Evolutionary conservation across 1,140 invertebrate genomes (phyloP), one percentile per base, ranked within the genome.

Genomic region (Sycobia sp.): DNA sequence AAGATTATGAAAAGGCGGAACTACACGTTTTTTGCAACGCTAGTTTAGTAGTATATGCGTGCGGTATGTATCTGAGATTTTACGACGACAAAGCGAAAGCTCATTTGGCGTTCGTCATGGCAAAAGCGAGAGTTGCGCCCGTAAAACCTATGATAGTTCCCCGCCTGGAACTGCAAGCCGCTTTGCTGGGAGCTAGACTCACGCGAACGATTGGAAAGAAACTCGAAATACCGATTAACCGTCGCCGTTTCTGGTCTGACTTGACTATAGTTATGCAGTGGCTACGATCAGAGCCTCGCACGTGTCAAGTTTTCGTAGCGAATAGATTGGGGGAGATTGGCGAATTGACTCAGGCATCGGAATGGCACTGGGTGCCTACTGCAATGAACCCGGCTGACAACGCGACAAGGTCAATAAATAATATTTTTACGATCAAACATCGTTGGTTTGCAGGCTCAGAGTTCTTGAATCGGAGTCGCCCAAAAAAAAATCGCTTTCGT

Each of bases 111-210:
- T 16, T 50, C n/a, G 4, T 63, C 22, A 55, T 53, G 14, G 49
- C 62, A 7, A 74, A 73, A 47, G 58, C 69, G 0, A 60, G 73
- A 50, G 73, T 79, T 4, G 68, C 78, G 0, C 73, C 76, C 9
- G 10, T 76, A 14, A 73, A 73, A 49, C 34, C 43, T 8, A 29
- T 72, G 13, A 73, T 72, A 3, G 75, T 78, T 50, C 75, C 78
- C 0, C 53, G 73, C n/a, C 46, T 80, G 4, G 77, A 82, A 65
- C 53, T 81, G 1, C 67, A 75, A 25, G 77, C 72, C 3, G 73
- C 75, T 3, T 41, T 75, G 5, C 53, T 77, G 4, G 71, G 69
- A 14, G 23, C 41, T 3, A 1, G 29, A 14, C 25, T 57, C 5
- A 25, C 43, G 1, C 4, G 34, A 9, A 10, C 13, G 2, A 14